Base-by-base conservation (phyloP, 2,888 invertebrate genomes). In the Drosophila incognita region DNA sequence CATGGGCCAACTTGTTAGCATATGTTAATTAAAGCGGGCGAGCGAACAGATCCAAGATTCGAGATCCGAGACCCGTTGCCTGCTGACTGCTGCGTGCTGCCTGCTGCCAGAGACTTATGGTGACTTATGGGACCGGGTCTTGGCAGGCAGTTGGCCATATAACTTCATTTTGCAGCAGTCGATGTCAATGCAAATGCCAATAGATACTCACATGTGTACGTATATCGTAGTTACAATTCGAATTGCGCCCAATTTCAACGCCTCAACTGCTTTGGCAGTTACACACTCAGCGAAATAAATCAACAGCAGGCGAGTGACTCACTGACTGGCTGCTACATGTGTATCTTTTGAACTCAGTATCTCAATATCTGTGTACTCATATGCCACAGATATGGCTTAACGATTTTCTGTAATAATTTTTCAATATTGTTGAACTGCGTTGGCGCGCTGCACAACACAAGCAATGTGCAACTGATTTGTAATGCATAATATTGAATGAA, bases 211-310 rank as follows among this genome's bases (percentile, higher is more conserved):
- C 64, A 69, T 65, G 65, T 67, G 53, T 65, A 15, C 36, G 15
- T 7, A 76, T 68, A 68, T 74, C 36, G 51, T 58, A 83, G 79
- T 79, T 83, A 69, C 81, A 83, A 88, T 90, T 87, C 77, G 87
- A 87, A 85, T 90, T 90, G 87, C 83, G 89, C 89, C 90, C 87
- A 90, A 87, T 87, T 85, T 87, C 83, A 87, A 90, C 87, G 87
- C 87, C 87, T 87, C 83, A 85, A 81, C 88, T 74, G 71, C 77
- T 85, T 74, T 70, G 53, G 57, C 76, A 62, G 36, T 21, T 31
- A 38, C 61, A 53, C 33, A 57, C 29, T 31, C 2, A 29, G 31
- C n/a, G 29, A 74, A 65, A 79, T 82, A 84, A 82, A 82, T 84
- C 81, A 84, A 74, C 73, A 64, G 58, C 46, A 49, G 38, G 24